Evolutionary conservation across 2,888 invertebrate species (phyloP), one percentile per base, ranked within the genome.

Genomic region (Patella pellucida): DNA sequence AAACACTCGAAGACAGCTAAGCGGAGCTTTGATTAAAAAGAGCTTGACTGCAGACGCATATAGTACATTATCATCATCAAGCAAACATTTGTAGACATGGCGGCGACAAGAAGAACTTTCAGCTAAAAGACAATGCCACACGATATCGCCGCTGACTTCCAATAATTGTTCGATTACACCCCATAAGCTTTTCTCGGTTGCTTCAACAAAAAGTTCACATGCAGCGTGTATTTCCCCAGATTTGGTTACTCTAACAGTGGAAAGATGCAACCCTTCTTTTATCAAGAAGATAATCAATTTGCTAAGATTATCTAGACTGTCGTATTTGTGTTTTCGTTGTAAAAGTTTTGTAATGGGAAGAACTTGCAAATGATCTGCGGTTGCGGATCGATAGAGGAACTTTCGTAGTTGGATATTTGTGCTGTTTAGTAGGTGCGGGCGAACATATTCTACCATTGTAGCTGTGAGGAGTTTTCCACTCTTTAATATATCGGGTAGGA

Each of bases 91-190:
- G 15, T 62, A 19, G 3, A 62, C 23, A 19, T 62, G 19, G 14
- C 23, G 23, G 12, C 11, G 19, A 23, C 62, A 62, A 23, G 19
- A 62, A 23, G 62, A 62, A 52, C 72, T 68, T 68, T 68, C 52
- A 15, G 69, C 50, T 23, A 76, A 31, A 15, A 79, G 70, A 68
- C 82, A 82, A 12, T 76, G 71, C 81, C 82, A 82, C 50, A 82
- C 3, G 14, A 74, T 72, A 50, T 62, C 12, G 3, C 77, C 79
- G 4, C 74, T 74, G 27, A 62, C 69, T 7, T 50, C 52, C 15
- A 81, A 71, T 52, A 82, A 54, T 15, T 51, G 68, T 15, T 73
- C 72, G 11, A 74, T 77, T 16, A 76, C 73, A 9, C 72, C 68
- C 76, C 77, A 81, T 56, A 77, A 72, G 12, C 71, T 71, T 14